Evolutionary conservation across 2,113 vertebrate genomes (phyloP).

Genomic region (Phoxinus phoxinus): DNA sequence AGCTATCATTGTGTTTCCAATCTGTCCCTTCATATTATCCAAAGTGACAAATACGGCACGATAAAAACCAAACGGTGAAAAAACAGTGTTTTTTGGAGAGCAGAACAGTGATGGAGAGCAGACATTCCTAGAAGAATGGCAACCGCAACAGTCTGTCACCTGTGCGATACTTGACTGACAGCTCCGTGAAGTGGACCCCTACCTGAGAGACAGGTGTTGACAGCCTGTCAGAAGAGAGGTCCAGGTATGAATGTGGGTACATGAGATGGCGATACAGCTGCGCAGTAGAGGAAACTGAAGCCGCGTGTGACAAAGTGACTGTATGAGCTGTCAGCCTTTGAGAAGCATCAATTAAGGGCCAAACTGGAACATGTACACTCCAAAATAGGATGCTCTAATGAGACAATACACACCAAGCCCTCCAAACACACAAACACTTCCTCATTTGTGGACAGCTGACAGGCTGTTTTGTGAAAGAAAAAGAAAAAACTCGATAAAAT

Average conservation of each 20-base stretch:
- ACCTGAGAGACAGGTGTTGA: conserved; percentile 34
- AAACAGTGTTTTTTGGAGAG: no score
- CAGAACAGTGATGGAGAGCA: neutral
- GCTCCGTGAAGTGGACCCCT: neutral
- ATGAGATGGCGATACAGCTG: neutral
- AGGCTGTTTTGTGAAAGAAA: neutral
- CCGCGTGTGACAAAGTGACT: neutral
- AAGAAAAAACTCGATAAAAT: neutral
- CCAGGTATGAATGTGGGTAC: neutral
- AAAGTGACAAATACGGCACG: neutral
- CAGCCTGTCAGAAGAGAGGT: neutral
- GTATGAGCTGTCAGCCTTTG: conserved; percentile 24
- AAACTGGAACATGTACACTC: conserved; percentile 18
- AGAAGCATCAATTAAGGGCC: conserved; percentile 38
- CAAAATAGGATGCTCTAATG: conserved; percentile 26
- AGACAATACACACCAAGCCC: neutral
- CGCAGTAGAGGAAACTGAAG: neutral
- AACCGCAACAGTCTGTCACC: neutral
- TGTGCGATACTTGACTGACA: conserved; percentile 3
- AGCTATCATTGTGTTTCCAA: neutral
- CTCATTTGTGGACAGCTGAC: neutral
- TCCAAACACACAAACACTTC: neutral
- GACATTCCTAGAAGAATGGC: neutral
- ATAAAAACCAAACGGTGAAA: neutral
- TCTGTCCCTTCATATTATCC: neutral